Conservation (phyloP, 2,797 vertebrate genomes). For the Muraenolepis orangiensis region DNA sequence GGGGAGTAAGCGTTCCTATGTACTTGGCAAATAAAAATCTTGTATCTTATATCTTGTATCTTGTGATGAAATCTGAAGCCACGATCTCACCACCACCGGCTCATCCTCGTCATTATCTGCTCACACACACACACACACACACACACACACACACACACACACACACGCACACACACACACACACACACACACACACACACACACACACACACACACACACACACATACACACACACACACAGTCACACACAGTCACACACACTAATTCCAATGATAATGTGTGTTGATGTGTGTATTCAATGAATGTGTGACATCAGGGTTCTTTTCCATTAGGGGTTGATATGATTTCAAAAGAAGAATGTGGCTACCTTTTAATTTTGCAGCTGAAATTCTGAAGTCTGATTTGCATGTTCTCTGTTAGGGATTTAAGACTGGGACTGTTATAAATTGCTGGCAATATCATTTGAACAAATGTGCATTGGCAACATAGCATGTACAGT, state of each 20-base stretch:
- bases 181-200: neutral
- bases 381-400: slow-evolving; percentile 19
- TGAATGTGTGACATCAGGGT: slow-evolving; percentile 50
- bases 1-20: too few relatives aligned
- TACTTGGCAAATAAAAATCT: too few relatives aligned
- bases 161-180: slow-evolving; percentile 10
- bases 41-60: too few relatives aligned
- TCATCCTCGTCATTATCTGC: too few relatives aligned
- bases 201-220: neutral
- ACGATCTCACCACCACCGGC: too few relatives aligned
- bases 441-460: slow-evolving; percentile 37
- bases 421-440: too few relatives aligned
- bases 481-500: slow-evolving; percentile 5
- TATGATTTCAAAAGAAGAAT: slow-evolving; percentile 39
- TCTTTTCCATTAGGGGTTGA: slow-evolving; percentile 39
- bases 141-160: too few relatives aligned
- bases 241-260: too few relatives aligned
- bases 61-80: too few relatives aligned
- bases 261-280: slow-evolving; percentile 16
- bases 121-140: too few relatives aligned
- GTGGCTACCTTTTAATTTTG: slow-evolving; percentile 38
- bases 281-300: slow-evolving; percentile 33
- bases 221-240: neutral
- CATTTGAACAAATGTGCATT: slow-evolving; percentile 31
- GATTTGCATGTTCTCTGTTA: slow-evolving; percentile 31